Evolutionary conservation across 1,140 invertebrate species (phyloP).

Genomic region (Drosophila prosaltans): DNA sequence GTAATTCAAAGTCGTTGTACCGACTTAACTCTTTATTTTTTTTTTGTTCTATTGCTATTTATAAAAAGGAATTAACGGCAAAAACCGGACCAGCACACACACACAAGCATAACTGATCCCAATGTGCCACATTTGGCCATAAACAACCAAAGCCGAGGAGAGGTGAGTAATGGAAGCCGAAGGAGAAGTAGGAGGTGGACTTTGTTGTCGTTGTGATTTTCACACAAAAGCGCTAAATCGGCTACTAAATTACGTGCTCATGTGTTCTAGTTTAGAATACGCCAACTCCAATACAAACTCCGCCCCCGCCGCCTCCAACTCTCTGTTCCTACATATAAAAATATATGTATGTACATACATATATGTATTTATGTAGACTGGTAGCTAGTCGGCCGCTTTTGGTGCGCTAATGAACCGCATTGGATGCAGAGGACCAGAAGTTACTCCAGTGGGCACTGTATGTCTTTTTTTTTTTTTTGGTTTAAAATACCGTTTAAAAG

Average conservation of each 20-base stretch:
- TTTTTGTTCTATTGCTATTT: constrained; percentile 59
- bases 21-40: background rate
- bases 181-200: background rate
- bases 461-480: constrained; percentile 46
- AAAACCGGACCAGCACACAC: constrained; percentile 72
- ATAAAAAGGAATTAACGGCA: constrained; percentile 81
- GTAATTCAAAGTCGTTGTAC: no score
- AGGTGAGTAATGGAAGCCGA: background rate
- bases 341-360: no score
- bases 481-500: constrained; percentile 73
- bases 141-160: constrained; percentile 52
- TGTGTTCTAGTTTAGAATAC: constrained; percentile 70
- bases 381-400: constrained; percentile 54
- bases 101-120: constrained; percentile 56
- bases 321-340: background rate
- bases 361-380: background rate
- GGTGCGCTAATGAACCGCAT: constrained; percentile 78
- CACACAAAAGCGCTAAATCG: constrained; percentile 78
- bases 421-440: constrained; percentile 38
- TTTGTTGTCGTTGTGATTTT: constrained; percentile 75
- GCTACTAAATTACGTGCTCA: constrained; percentile 81
- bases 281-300: constrained; percentile 27
- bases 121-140: constrained; percentile 71
- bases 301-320: background rate
- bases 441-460: constrained; percentile 14